Percentiles rank a stretch among this genome's conserved stretches.
Evolutionary conservation across 2,113 vertebrate species (phyloP).

Genomic region (Crypturellus undulatus): DNA sequence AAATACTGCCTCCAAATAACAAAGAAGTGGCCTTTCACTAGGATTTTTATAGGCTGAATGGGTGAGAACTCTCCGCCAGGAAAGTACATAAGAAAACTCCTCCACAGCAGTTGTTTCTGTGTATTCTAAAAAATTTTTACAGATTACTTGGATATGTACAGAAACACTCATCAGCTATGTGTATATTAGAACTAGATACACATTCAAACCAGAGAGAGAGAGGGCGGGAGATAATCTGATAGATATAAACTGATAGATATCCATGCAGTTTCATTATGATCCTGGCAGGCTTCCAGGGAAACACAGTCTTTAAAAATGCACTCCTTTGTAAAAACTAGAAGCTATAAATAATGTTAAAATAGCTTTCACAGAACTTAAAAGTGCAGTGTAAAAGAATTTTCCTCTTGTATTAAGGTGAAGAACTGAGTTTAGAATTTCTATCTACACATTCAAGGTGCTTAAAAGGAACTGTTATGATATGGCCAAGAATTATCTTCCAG

Average conservation of each 20-base stretch:
- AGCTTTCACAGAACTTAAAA: neutral
- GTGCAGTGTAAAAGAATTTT: fast-evolving
- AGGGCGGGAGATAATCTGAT: neutral
- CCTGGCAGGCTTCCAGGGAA: neutral
- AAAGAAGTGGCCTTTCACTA: neutral
- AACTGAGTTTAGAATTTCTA: neutral
- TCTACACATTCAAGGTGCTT: neutral
- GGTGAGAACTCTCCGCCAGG: neutral
- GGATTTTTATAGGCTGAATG: neutral
- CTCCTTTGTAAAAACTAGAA: neutral
- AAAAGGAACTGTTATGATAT: neutral
- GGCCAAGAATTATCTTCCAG: neutral
- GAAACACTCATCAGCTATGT: neutral
- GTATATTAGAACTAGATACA: neutral
- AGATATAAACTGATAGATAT: neutral
- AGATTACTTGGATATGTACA: neutral
- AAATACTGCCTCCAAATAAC: neutral
- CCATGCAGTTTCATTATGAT: neutral
- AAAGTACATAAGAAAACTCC: neutral
- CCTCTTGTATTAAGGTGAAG: fast-evolving
- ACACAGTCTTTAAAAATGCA: neutral
- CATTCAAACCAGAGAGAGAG: neutral
- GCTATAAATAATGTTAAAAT: neutral
- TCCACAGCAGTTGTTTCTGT: neutral
- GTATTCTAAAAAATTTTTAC: neutral